Evolutionary conservation across 2,113 vertebrate species (phyloP).

Genomic region (Nesogale talazaci): DNA sequence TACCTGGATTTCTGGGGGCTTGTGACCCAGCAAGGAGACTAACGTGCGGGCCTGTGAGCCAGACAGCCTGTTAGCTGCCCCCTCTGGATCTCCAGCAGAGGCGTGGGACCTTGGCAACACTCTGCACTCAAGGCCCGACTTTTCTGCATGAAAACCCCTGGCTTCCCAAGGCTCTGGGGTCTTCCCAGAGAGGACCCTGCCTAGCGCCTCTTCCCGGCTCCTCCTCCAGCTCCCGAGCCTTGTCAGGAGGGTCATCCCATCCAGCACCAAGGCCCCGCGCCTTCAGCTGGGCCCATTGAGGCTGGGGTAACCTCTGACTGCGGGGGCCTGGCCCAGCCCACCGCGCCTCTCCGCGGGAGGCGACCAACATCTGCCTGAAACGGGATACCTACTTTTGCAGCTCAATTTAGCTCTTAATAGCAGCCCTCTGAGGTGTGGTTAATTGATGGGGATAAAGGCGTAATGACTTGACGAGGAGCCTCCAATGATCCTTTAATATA

Average conservation of each 20-base stretch:
- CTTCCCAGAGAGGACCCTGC: background rate
- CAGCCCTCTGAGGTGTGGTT: conserved; percentile 80
- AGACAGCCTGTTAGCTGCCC: no score
- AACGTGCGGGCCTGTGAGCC: background rate
- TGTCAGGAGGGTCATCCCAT: background rate
- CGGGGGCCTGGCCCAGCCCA: background rate
- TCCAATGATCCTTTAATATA: conserved; percentile 71
- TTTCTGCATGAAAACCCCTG: conserved; percentile 54
- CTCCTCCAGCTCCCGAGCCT: background rate
- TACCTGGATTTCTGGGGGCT: background rate
- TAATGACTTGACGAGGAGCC: conserved; percentile 79
- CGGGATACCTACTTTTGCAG: conserved; percentile 70
- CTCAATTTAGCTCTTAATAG: conserved; percentile 75
- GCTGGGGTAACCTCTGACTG: background rate
- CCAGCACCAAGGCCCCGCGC: background rate
- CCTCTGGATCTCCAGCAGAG: background rate
- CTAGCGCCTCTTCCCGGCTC: background rate
- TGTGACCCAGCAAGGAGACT: background rate
- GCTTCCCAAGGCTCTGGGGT: background rate
- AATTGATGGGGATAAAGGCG: conserved; percentile 83
- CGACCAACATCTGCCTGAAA: conserved; percentile 60
- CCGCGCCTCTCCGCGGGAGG: conserved; percentile 16
- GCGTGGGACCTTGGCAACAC: background rate
- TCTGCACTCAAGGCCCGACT: background rate
- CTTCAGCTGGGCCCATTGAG: background rate